Base-by-base conservation (phyloP, 2,113 vertebrate genomes). In the Brachirus orientalis region DNA sequence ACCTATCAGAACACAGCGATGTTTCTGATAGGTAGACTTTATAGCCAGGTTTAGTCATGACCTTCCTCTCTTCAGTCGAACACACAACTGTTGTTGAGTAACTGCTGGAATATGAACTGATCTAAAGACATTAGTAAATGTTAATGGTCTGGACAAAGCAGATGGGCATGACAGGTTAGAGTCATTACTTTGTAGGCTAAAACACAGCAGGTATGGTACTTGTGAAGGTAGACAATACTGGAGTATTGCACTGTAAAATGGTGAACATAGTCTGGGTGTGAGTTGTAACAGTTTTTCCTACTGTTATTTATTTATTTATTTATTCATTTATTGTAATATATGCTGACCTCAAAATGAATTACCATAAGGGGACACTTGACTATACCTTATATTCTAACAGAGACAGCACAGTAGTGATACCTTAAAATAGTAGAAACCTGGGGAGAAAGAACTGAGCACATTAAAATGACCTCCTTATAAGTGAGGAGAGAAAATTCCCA, bases 1-100 rank as follows among this genome's bases (percentile, higher is more conserved):
- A n/a, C n/a, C n/a, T n/a, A n/a, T n/a, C n/a, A n/a, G n/a, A 53
- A 63, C 22, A 65, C 60, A 10, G 78, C 43, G 57, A 63, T 7
- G 14, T 77, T 77, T 84, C 18, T 64, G 64, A 61, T 65, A 75
- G 73, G 64, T 71, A 69, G 63, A 82, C 73, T 67, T 70, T 78
- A 44, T 38, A 57, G 58, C 35, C 56, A 48, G 71, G 63, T 65
- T 75, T 80, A 73, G 72, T 88, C 75, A 84, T n/a, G 0, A 5
- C 53, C 43, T 74, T 73, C 55, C 38, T 66, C 43, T 38, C 6
- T 56, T 10, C 55, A 68, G n/a, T 79, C 54, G 37, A 40, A 57
- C 52, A 57, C 50, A 13, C 17, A 38, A 16, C 33, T 45, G 45
- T 47, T 64, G 41, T 72, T 54, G 36, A 65, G 66, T 66, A 66